Percentiles rank a stretch among this genome's conserved stretches.
Evolutionary conservation across 2,888 invertebrate genomes (phyloP).

Genomic region (Caenorhabditis uteleia): DNA sequence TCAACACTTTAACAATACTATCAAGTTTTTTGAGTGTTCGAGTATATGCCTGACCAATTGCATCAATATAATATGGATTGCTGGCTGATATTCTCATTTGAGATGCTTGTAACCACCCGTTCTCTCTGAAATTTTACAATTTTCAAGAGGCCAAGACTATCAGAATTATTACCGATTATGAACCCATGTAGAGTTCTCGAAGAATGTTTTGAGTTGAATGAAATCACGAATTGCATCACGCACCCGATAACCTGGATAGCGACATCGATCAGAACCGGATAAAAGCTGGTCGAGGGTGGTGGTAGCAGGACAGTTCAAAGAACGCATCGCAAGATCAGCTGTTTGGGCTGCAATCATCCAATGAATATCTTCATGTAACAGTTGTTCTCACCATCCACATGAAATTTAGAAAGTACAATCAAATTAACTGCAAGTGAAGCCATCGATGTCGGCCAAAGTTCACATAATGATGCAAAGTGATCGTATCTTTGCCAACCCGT

Average conservation of each 20-base stretch:
- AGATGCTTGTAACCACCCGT: constrained; percentile 45
- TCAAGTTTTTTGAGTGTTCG: constrained; percentile 44
- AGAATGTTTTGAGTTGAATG: constrained; percentile 40
- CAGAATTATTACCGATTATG: constrained; percentile 39
- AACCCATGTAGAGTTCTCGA: constrained; percentile 52
- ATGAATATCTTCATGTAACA: not conserved
- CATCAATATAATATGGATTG: constrained; percentile 45
- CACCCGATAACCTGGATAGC: constrained; percentile 51
- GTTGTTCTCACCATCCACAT: constrained; percentile 37
- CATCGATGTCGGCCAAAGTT: constrained; percentile 56
- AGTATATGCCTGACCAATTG: constrained; percentile 36
- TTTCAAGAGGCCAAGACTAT: not conserved
- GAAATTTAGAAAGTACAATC: constrained; percentile 43
- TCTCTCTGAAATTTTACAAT: constrained; percentile 24
- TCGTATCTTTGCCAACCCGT: constrained; percentile 62
- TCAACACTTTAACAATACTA: constrained; percentile 9
- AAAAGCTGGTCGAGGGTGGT: constrained; percentile 45
- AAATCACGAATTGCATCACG: constrained; percentile 45
- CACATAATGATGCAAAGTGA: constrained; percentile 54
- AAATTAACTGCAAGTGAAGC: constrained; percentile 48
- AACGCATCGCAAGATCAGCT: constrained; percentile 13
- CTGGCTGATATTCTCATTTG: constrained; percentile 40
- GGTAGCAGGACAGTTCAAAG: constrained; percentile 43
- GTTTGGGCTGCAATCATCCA: constrained; percentile 10
- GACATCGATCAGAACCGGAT: constrained; percentile 45